Evolutionary conservation across 2,113 vertebrate species (phyloP).

Genomic region (Takifugu bimaculatus): DNA sequence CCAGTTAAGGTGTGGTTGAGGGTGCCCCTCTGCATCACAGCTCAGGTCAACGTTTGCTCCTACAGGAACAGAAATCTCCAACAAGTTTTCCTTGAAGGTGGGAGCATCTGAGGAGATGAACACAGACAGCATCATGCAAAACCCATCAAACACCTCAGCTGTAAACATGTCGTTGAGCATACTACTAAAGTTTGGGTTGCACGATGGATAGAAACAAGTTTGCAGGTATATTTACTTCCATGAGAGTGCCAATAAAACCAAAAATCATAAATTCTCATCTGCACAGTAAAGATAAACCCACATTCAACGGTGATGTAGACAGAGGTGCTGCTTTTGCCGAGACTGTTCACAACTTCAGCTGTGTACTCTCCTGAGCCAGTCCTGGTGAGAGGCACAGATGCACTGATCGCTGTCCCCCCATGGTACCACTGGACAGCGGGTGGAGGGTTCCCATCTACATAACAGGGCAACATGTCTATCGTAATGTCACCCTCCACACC

Average conservation of each 20-base stretch:
- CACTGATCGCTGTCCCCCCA: neutral
- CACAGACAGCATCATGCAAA: neutral
- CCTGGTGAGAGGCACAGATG: conserved; percentile 16
- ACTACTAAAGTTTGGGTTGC: too few relatives aligned
- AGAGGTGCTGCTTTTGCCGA: rapidly evolving
- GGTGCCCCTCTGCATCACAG: conserved; percentile 34
- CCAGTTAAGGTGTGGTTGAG: conserved; percentile 26
- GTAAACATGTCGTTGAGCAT: too few relatives aligned
- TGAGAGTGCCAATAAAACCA: too few relatives aligned
- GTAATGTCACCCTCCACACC: conserved; percentile 12
- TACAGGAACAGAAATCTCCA: rapidly evolving
- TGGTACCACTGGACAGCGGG: conserved; percentile 37
- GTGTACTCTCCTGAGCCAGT: conserved; percentile 34
- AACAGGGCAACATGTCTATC: conserved; percentile 8
- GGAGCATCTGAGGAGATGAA: conserved; percentile 39
- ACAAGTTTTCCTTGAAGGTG: neutral
- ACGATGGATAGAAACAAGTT: neutral
- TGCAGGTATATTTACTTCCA: neutral
- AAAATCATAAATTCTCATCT: neutral
- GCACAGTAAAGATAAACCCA: conserved; percentile 26
- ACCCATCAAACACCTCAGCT: too few relatives aligned
- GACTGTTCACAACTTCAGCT: neutral
- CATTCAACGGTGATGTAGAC: conserved; percentile 50
- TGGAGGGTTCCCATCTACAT: conserved; percentile 40
- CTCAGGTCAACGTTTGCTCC: conserved; percentile 1